Evolutionary conservation across 2,888 invertebrate species (phyloP).

Genomic region (Eupithecia pulchellata): DNA sequence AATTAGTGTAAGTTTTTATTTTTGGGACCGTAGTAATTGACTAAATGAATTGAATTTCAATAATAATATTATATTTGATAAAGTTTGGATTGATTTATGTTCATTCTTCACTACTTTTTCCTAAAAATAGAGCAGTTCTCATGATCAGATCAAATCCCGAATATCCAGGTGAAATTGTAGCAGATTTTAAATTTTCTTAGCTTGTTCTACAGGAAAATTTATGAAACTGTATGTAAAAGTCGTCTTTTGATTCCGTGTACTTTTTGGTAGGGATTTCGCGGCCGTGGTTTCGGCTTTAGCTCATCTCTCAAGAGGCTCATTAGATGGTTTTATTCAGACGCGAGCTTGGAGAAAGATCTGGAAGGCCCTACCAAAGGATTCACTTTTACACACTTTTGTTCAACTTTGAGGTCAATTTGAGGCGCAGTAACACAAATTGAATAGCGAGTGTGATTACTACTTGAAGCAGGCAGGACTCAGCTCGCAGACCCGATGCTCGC

Average conservation of each 20-base stretch:
- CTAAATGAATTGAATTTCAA: no score
- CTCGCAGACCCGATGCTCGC: not conserved
- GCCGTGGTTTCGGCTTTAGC: not conserved
- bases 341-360: not conserved
- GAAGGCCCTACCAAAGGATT: not conserved
- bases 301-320: not conserved
- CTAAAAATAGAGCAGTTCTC: not conserved
- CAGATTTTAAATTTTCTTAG: rapidly evolving
- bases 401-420: not conserved
- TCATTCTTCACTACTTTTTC: no score
- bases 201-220: not conserved
- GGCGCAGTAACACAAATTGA: not conserved
- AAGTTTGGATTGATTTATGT: no score
- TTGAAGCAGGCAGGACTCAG: not conserved
- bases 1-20: no score
- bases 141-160: not conserved
- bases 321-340: not conserved
- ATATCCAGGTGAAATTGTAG: not conserved
- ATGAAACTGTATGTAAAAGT: not conserved
- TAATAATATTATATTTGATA: no score
- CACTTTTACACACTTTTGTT: not conserved
- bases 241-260: no score
- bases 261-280: not conserved
- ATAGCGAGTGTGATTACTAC: not conserved
- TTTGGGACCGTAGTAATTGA: no score